A percentile compares a stretch with the other conserved stretches of the same genome.
phyloP scores from a whole-genome alignment of 2,888 invertebrate genomes.

The Rotaria macrura region DNA sequence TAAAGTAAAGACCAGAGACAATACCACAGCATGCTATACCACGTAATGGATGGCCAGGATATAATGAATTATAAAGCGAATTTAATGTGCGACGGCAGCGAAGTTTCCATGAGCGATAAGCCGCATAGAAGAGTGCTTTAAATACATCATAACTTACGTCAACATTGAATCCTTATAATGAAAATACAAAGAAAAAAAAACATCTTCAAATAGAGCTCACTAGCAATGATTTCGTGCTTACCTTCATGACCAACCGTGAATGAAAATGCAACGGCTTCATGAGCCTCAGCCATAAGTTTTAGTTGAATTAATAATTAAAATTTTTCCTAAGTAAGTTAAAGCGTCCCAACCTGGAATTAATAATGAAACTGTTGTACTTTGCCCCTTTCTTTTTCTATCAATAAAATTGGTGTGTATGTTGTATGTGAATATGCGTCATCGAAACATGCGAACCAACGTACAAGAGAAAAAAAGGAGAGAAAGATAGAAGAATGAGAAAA shows the following conservation, averaged over 20 bases:
- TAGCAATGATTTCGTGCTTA: neutral
- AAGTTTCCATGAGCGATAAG: conserved; percentile 87
- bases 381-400: neutral
- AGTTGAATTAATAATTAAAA: neutral
- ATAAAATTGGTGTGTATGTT: neutral
- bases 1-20: conserved; percentile 52
- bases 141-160: conserved; percentile 93
- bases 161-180: conserved; percentile 70
- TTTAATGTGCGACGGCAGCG: conserved; percentile 82
- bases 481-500: neutral
- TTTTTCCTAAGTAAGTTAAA: neutral
- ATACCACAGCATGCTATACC: conserved; percentile 65
- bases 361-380: neutral
- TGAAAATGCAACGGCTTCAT: conserved; percentile 90
- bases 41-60: conserved; percentile 73
- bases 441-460: neutral
- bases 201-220: neutral
- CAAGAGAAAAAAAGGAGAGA: neutral
- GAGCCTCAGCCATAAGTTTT: conserved; percentile 82
- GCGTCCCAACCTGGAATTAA: neutral
- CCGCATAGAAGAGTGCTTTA: conserved; percentile 84
- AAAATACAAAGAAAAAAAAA: too few species aligned
- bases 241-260: conserved; percentile 87
- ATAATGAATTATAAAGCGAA: conserved; percentile 83
- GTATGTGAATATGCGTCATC: neutral